Evolutionary conservation across 2,888 invertebrate species (phyloP).

Genomic region (Campoplex nolae): DNA sequence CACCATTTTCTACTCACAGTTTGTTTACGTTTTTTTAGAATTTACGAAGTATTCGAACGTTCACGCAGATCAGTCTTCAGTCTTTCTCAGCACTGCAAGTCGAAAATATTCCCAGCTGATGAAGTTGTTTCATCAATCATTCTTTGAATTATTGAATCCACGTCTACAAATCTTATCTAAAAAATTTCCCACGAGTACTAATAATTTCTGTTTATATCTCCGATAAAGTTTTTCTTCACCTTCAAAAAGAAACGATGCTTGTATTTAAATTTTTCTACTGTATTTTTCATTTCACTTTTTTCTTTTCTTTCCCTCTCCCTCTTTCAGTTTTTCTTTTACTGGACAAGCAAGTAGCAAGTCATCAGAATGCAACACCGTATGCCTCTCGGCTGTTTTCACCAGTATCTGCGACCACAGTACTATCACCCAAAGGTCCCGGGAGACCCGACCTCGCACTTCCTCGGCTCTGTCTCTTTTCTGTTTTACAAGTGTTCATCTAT

Average conservation of each 20-base stretch:
- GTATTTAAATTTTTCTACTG: background rate
- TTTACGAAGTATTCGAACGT: too few species aligned
- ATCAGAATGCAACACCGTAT: conserved; percentile 28
- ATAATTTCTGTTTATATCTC: background rate
- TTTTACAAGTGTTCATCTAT: conserved; percentile 40
- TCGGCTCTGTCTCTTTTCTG: conserved; percentile 51
- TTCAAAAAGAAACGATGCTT: background rate
- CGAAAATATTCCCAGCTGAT: too few species aligned
- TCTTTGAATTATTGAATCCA: background rate
- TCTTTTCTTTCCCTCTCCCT: background rate
- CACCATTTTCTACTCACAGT: too few species aligned
- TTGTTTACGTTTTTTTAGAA: too few species aligned
- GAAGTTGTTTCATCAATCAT: too few species aligned
- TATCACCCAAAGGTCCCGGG: conserved; percentile 55
- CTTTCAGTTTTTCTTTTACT: background rate
- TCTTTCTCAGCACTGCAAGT: too few species aligned
- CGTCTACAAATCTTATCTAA: background rate
- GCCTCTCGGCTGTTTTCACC: conserved; percentile 35
- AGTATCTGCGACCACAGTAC: conserved; percentile 34
- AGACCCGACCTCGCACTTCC: conserved; percentile 46
- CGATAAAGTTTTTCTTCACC: background rate
- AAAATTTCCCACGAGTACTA: background rate
- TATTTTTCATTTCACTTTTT: background rate
- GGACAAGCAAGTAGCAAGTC: conserved; percentile 12
- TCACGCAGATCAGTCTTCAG: too few species aligned